phyloP scores from a whole-genome alignment of 2,113 vertebrate genomes.

The Hiodon alosoides region DNA sequence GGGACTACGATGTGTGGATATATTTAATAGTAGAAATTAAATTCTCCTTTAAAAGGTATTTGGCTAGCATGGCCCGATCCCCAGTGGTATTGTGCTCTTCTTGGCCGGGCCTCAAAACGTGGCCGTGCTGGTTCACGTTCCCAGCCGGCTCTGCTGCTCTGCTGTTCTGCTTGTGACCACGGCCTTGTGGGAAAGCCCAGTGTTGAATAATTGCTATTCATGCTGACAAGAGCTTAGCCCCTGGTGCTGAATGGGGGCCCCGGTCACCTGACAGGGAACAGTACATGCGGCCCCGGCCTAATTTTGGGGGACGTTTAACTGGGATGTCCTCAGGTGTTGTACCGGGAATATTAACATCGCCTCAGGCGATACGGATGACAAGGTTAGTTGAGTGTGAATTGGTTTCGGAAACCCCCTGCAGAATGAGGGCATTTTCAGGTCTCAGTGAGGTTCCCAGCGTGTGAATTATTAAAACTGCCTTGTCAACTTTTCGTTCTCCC shows the following conservation, averaged over 20 bases:
- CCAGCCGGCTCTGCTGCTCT: background rate
- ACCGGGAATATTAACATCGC: background rate
- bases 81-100: constrained; percentile 28
- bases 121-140: background rate
- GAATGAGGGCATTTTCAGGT: background rate
- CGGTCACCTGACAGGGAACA: constrained; percentile 15
- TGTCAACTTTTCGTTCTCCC: background rate
- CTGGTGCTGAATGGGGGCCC: constrained; percentile 8
- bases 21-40: background rate
- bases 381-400: background rate
- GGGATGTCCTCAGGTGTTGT: background rate
- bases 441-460: background rate
- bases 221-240: constrained; percentile 6
- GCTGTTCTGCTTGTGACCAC: constrained; percentile 1
- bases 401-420: background rate
- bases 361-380: background rate
- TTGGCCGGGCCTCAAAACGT: constrained; percentile 31
- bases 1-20: background rate
- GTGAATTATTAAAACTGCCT: constrained; percentile 15
- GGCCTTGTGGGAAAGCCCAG: constrained; percentile 21
- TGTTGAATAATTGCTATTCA: constrained; percentile 32
- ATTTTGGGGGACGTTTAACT: background rate
- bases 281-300: constrained; percentile 8
- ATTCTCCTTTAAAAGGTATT: background rate
- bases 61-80: constrained; percentile 14